These are phyloP conservation scores for Oryzias sinensis DNA, from an alignment of 2,797 vertebrate species.

Conservation along the genomic window DNA sequence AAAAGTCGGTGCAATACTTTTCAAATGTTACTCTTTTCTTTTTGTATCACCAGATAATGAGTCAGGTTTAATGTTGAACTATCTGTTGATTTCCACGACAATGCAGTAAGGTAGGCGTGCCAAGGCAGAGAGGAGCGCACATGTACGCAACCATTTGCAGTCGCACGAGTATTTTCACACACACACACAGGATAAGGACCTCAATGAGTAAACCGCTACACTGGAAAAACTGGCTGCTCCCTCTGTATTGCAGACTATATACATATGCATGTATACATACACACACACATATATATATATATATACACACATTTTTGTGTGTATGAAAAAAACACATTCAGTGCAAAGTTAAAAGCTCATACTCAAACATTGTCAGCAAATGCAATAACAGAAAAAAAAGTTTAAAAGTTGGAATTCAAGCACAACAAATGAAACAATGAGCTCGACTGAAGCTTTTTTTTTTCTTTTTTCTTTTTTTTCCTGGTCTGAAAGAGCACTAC, in stretches of 20 bases:
- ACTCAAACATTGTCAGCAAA: conserved; percentile 89
- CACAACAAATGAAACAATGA: conserved; percentile 88
- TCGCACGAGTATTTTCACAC: conserved; percentile 42
- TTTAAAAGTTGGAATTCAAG: conserved; percentile 84
- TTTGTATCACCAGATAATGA: conserved; percentile 83
- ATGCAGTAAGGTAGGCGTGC: conserved; percentile 93
- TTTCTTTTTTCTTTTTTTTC: too few species aligned
- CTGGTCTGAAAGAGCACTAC: conserved; percentile 91
- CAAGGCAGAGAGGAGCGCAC: conserved; percentile 95
- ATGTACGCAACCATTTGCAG: conserved; percentile 61
- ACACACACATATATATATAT: too few species aligned
- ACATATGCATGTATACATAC: conserved; percentile 50
- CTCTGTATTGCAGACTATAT: conserved; percentile 85
- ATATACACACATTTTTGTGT: too few species aligned
- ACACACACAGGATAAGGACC: conserved; percentile 79
- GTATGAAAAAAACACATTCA: conserved; percentile 89
- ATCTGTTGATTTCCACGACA: conserved; percentile 90
- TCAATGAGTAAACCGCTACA: conserved; percentile 98
- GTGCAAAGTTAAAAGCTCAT: conserved; percentile 97
- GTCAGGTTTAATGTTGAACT: conserved; percentile 81
- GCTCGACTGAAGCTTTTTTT: conserved; percentile 87
- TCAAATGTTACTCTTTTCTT: conserved; percentile 73
- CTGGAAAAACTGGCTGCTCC: conserved; percentile 88
- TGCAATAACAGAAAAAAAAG: conserved; percentile 53
- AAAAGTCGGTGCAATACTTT: conserved; percentile 97